These are phyloP conservation scores for Borostomias antarcticus DNA, from an alignment of 2,797 vertebrate genomes.

Conservation along the genomic window DNA sequence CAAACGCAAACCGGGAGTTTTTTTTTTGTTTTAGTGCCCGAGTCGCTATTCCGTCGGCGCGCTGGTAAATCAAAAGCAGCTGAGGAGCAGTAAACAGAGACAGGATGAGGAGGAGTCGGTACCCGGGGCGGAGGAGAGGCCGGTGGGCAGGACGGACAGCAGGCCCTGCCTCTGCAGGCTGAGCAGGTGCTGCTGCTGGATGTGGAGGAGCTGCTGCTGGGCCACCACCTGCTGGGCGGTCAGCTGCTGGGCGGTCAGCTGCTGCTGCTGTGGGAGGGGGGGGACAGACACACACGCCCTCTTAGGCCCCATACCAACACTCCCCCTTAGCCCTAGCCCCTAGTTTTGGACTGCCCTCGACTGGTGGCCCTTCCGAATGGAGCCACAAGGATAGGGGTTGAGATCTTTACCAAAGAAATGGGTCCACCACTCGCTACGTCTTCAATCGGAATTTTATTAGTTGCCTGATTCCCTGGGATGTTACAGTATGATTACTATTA, in stretches of 20 bases:
- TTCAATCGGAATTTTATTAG: too few species aligned
- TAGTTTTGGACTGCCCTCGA: too few species aligned
- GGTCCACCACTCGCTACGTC: too few species aligned
- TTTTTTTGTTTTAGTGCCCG: too few species aligned
- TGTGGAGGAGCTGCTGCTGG: slow-evolving; percentile 95
- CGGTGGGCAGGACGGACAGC: slow-evolving; percentile 81
- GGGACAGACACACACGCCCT: background rate
- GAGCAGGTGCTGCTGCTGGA: slow-evolving; percentile 97
- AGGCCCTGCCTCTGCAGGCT: slow-evolving; percentile 95
- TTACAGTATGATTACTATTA: too few species aligned
- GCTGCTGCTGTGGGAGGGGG: slow-evolving; percentile 69
- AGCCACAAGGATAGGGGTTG: too few species aligned
- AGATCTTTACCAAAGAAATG: too few species aligned
- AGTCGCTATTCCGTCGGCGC: background rate
- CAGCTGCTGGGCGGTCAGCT: slow-evolving; percentile 91
- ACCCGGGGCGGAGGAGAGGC: slow-evolving; percentile 51
- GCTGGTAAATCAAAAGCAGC: background rate
- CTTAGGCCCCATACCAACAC: too few species aligned
- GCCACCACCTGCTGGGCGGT: slow-evolving; percentile 94
- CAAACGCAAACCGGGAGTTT: background rate
- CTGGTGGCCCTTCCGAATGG: too few species aligned
- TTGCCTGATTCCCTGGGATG: too few species aligned
- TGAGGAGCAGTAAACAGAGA: background rate
- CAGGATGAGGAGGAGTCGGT: background rate
- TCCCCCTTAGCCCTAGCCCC: too few species aligned